Evolutionary conservation across 2,113 vertebrate genomes (phyloP).

Genomic region (Melanocharis versteri): DNA sequence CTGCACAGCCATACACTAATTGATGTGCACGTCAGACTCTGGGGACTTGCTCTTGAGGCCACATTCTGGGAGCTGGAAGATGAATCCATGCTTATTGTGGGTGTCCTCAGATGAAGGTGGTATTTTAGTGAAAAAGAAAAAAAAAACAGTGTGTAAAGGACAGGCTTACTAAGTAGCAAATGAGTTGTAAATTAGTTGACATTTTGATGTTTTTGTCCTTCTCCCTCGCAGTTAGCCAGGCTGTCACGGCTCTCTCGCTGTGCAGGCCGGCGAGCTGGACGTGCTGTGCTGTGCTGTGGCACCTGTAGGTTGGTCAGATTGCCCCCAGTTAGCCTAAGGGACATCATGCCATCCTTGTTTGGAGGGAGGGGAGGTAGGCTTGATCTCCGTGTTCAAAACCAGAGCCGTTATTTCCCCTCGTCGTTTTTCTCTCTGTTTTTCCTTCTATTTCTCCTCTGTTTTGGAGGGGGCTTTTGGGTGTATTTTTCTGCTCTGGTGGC

Average conservation of each 20-base stretch:
- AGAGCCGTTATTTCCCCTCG: fast-evolving
- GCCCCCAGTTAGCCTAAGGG: background rate
- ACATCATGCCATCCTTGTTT: background rate
- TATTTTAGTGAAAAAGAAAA: background rate
- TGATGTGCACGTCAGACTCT: background rate
- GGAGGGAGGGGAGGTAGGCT: background rate
- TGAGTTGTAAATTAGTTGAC: constrained; percentile 43
- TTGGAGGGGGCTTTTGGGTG: background rate
- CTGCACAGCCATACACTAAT: background rate
- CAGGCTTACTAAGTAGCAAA: constrained; percentile 34
- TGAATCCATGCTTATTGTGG: background rate
- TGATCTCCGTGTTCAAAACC: background rate
- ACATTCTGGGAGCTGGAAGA: background rate
- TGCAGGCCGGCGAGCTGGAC: background rate
- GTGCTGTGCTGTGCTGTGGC: background rate
- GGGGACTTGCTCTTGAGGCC: background rate
- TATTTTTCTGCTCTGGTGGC: background rate
- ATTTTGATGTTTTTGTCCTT: background rate
- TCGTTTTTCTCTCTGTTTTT: background rate
- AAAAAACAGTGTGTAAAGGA: background rate
- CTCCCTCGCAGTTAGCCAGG: background rate
- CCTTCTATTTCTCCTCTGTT: background rate
- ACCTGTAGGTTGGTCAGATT: background rate
- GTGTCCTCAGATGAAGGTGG: background rate
- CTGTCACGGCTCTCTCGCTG: background rate